Base-by-base conservation (phyloP, 1,140 invertebrate species). In the Agrypnia vestita region DNA sequence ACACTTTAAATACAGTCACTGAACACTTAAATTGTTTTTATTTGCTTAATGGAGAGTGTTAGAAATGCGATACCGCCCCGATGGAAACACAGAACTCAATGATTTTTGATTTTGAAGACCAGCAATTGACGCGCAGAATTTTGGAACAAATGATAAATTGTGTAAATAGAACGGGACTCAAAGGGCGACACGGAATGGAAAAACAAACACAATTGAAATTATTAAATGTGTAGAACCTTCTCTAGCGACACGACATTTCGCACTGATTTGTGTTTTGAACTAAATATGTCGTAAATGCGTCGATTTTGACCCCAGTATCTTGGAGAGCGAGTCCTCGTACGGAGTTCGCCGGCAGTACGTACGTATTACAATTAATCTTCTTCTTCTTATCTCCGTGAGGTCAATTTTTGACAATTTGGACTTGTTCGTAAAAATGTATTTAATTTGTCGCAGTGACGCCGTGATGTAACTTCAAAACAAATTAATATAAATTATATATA, bases 281-380 rank as follows among this genome's bases (percentile, higher is more conserved):
- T 64, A 25, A 44, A 13, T 44, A 35, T 13, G 59, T 12, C 10
- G n/a, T 64, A n/a, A 25, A 44, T n/a, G 11, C 13, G 61, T 64
- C 35, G 49, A 43, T 64, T 64, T 64, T 64, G 61, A 64, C 61
- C 61, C 61, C 61, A 4, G 61, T 35, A 35, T 35, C 25, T 35
- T 1, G 6, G 25, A 3, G 25, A n/a, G 25, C 25, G 6, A 35
- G 25, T 35, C 25, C 25, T 35, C 25, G 25, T 35, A 35, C 25
- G 25, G 25, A 35, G 25, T 3, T 35, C 25, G 6, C 25, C 25
- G 25, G 1, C 25, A 35, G 25, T 35, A 35, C 25, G 25, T 35
- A 35, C 25, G 25, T 35, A 35, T 6, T 35, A 35, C 25, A 35
- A 35, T 35, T 6, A 6, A 35, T 35, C 25, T 35, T 35, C 25